These are phyloP conservation scores for Brachyhypopomus gauderio DNA, from an alignment of 2,113 vertebrate genomes.

Conservation along the genomic window DNA sequence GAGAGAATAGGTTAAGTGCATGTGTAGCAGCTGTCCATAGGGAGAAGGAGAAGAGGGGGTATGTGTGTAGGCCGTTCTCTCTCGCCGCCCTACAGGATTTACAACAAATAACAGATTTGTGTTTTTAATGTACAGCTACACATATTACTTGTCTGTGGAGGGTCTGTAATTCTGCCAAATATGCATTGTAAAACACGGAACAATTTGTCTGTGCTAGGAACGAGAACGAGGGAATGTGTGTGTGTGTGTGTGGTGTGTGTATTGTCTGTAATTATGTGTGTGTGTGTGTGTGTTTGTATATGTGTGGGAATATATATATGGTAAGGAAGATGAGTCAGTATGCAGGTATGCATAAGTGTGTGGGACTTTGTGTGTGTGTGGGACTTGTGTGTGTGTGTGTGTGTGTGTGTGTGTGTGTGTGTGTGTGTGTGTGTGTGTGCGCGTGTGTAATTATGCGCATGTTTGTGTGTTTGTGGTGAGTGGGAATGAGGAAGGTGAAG, in stretches of 20 bases:
- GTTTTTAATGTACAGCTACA: conserved; percentile 49
- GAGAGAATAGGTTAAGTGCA: conserved; percentile 59
- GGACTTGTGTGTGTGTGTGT: conserved; percentile 23
- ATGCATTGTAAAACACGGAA: conserved; percentile 49
- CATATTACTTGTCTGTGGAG: conserved; percentile 60
- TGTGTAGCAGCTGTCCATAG: conserved; percentile 53
- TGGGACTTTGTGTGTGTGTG: conserved; percentile 46
- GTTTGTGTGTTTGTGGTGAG: conserved; percentile 45
- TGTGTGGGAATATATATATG: conserved; percentile 28
- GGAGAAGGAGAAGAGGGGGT: conserved; percentile 39
- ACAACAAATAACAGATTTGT: conserved; percentile 55
- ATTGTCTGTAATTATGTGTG: conserved; percentile 49
- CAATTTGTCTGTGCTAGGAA: conserved; percentile 17
- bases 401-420: conserved; percentile 19
- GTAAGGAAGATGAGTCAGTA: conserved; percentile 19
- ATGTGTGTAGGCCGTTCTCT: conserved; percentile 43
- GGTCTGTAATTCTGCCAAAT: conserved; percentile 59
- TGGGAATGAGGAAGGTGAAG: conserved; percentile 32
- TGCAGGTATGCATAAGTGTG: conserved; percentile 39
- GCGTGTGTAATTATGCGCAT: conserved; percentile 34
- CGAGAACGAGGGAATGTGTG: conserved; percentile 4
- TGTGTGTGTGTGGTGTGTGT: conserved; percentile 41
- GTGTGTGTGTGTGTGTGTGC: conserved; percentile 47
- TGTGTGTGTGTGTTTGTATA: conserved; percentile 29
- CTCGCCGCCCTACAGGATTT: conserved; percentile 54